Evolutionary conservation across 2,113 vertebrate species (phyloP).

Genomic region (Platichthys flesus): DNA sequence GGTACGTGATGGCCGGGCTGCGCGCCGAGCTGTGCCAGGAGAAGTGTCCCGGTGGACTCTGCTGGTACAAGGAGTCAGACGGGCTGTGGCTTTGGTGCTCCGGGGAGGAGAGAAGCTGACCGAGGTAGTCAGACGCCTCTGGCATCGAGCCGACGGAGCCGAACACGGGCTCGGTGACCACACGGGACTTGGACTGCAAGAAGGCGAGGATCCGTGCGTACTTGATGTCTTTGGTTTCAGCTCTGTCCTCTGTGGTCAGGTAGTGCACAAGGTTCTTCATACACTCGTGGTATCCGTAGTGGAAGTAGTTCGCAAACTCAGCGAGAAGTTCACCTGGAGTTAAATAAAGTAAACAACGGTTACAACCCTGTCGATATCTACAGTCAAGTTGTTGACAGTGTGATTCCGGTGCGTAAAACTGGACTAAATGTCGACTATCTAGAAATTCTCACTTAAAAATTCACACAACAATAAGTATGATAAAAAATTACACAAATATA

Average conservation of each 20-base stretch:
- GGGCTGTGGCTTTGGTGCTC: constrained; percentile 87
- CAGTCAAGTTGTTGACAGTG: neutral
- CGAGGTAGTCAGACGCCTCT: constrained; percentile 87
- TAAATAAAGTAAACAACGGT: constrained; percentile 5
- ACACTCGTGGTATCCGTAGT: constrained; percentile 98
- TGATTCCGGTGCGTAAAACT: constrained; percentile 36
- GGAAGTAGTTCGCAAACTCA: constrained; percentile 99
- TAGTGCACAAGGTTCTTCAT: constrained; percentile 99
- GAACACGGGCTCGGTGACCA: constrained; percentile 88
- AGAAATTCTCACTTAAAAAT: neutral
- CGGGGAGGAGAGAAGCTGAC: constrained; percentile 85
- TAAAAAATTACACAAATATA: neutral
- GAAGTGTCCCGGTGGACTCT: constrained; percentile 85
- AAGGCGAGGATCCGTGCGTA: constrained; percentile 96
- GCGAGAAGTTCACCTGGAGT: constrained; percentile 89
- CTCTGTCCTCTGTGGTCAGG: constrained; percentile 94
- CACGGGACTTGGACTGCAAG: constrained; percentile 93
- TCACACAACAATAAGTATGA: neutral
- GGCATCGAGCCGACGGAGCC: constrained; percentile 81
- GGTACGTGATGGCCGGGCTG: constrained; percentile 86
- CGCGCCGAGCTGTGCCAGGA: constrained; percentile 88
- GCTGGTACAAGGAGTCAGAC: constrained; percentile 85
- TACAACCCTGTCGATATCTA: neutral
- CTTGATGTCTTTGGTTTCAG: constrained; percentile 97
- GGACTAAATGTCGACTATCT: too few relatives aligned